Conservation (phyloP, 2,113 vertebrate genomes). For the Ptilonorhynchus violaceus region DNA sequence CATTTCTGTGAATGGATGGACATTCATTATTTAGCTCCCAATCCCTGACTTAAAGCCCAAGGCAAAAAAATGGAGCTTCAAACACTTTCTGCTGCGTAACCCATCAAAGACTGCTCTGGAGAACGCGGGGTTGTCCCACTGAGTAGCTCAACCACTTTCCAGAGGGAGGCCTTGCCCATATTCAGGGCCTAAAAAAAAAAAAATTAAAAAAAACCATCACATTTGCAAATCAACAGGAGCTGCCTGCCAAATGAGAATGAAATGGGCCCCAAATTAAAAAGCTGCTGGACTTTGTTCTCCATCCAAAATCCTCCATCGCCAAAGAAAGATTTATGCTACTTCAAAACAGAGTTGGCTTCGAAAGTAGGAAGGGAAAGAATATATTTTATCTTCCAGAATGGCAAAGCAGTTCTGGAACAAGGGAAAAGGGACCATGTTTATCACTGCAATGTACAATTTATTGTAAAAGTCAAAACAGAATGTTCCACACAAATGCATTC, state of each 20-base stretch:
- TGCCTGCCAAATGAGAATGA: slow-evolving; percentile 24
- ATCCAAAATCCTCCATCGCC: slow-evolving; percentile 1
- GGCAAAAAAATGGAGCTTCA: slow-evolving; percentile 46
- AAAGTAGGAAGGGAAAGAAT: not conserved
- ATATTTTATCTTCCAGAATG: slow-evolving; percentile 20
- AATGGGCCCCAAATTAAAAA: slow-evolving; percentile 5
- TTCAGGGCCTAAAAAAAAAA: not conserved
- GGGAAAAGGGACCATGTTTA: slow-evolving; percentile 11
- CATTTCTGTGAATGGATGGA: slow-evolving; percentile 7
- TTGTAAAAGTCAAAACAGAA: slow-evolving; percentile 34
- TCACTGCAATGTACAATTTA: slow-evolving; percentile 7
- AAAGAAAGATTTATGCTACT: slow-evolving; percentile 8
- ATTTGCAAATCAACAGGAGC: not conserved
- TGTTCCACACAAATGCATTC: slow-evolving; percentile 31
- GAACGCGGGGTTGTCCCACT: not conserved
- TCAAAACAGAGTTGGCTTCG: not conserved
- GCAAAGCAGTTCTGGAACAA: slow-evolving; percentile 13
- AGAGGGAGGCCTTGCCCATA: not conserved
- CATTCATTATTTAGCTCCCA: slow-evolving; percentile 23
- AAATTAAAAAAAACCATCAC: not conserved
- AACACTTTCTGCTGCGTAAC: not conserved
- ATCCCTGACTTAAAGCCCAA: slow-evolving; percentile 16
- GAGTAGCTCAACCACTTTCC: not conserved
- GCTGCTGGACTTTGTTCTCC: slow-evolving; percentile 7
- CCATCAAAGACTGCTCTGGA: not conserved